Conservation (phyloP, 2,888 invertebrate genomes). For the Aspidiotus destructor region DNA sequence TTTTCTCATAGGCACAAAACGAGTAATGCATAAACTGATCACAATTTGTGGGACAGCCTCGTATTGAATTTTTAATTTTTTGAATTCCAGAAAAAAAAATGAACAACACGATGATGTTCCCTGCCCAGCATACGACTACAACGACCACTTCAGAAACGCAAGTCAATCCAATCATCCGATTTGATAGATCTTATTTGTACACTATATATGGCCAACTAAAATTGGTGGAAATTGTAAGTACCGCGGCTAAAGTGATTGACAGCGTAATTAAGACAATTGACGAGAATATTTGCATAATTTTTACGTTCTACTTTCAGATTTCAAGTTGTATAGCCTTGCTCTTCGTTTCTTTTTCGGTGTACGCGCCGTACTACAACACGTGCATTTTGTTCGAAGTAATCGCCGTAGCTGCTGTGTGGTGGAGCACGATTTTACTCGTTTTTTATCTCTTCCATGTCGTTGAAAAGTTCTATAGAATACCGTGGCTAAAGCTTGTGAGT, state of each 20-base stretch:
- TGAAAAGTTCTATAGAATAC: slow-evolving; percentile 73
- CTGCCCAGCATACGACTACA: slow-evolving; percentile 57
- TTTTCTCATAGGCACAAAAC: too few relatives aligned
- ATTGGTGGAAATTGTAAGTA: slow-evolving; percentile 62
- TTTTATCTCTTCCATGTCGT: slow-evolving; percentile 77
- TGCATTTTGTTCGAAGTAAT: slow-evolving; percentile 61
- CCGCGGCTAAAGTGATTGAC: too few relatives aligned
- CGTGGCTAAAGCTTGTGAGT: slow-evolving; percentile 70
- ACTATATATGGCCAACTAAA: slow-evolving; percentile 69
- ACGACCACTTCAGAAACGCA: slow-evolving; percentile 58
- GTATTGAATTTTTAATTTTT: too few relatives aligned
- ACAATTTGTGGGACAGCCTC: too few relatives aligned
- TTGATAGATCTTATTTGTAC: slow-evolving; percentile 60
- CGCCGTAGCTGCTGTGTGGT: slow-evolving; percentile 76
- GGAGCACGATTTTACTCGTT: slow-evolving; percentile 65
- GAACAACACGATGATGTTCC: slow-evolving; percentile 48
- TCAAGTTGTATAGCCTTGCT: slow-evolving; percentile 30
- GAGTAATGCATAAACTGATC: too few relatives aligned
- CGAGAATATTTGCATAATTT: too few relatives aligned
- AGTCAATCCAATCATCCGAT: slow-evolving; percentile 51
- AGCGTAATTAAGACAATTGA: too few relatives aligned
- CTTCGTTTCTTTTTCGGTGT: slow-evolving; percentile 30
- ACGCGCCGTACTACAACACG: slow-evolving; percentile 19
- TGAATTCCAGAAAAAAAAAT: background rate
- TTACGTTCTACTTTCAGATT: slow-evolving; percentile 9